Evolutionary conservation across 2,113 vertebrate species (phyloP).

Genomic region (Plecotus auritus): DNA sequence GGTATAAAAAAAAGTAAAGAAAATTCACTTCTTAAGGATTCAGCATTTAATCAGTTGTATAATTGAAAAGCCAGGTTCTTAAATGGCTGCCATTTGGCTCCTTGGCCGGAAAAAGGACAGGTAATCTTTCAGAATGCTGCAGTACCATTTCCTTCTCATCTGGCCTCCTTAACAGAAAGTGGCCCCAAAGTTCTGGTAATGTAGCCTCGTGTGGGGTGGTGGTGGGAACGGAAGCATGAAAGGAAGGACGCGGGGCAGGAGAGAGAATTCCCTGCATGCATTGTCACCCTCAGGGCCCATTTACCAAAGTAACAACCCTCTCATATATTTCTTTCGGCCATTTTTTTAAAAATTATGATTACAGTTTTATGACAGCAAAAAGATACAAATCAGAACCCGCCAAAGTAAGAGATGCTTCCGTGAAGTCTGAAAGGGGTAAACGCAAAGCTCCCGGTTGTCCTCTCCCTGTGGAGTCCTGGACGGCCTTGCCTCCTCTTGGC

Average conservation of each 20-base stretch:
- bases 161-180: not conserved
- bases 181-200: not conserved
- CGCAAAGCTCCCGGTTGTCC: not conserved
- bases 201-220: not conserved
- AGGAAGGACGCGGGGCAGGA: not conserved
- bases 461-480: not conserved
- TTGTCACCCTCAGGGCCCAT: not conserved
- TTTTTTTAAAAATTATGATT: not conserved
- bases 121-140: not conserved
- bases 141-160: not conserved
- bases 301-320: not conserved
- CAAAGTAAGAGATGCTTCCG: not conserved
- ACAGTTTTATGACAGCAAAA: not conserved
- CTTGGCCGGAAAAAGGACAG: not conserved
- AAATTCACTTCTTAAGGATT: not conserved
- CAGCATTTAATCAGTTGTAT: not conserved
- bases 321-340: not conserved
- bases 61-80: not conserved
- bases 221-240: not conserved
- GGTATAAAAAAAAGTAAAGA: not conserved
- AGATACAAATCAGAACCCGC: not conserved
- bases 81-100: not conserved
- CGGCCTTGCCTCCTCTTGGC: not conserved
- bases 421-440: not conserved
- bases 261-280: not conserved